phyloP scores from a whole-genome alignment of 37 sponge, comb jelly and placozoan species.

The Mnemiopsis leidyi region DNA sequence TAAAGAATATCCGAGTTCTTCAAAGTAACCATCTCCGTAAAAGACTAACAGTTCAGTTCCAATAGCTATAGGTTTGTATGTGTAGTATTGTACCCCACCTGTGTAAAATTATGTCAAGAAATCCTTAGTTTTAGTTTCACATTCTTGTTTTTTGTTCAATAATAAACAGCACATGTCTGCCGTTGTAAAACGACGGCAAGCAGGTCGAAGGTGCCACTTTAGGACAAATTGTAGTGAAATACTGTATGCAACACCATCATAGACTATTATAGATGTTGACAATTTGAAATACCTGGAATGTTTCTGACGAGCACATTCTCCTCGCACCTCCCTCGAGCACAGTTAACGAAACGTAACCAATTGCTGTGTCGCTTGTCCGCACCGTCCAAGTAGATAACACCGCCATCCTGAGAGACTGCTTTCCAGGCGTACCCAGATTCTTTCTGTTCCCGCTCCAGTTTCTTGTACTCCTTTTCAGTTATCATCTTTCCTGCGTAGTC shows the following conservation, averaged over 20 bases:
- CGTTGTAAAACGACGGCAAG: no score
- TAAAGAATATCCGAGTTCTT: neutral
- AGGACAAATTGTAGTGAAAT: no score
- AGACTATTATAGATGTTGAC: neutral
- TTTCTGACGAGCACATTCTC: slow-evolving; percentile 7
- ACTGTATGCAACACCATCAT: no score
- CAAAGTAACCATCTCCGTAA: slow-evolving; percentile 38
- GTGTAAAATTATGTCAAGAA: no score
- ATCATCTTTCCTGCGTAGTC: neutral
- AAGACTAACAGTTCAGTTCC: slow-evolving; percentile 13
- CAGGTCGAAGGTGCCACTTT: no score
- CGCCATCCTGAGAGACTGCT: neutral
- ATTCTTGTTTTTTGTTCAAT: no score
- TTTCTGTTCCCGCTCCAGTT: neutral
- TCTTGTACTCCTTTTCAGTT: slow-evolving; percentile 17
- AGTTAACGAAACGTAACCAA: slow-evolving; percentile 27
- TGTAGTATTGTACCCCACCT: slow-evolving; percentile 31
- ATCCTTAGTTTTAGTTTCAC: no score
- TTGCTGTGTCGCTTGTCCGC: neutral
- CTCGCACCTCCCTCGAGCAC: slow-evolving; percentile 25
- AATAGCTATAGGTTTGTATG: slow-evolving; percentile 34
- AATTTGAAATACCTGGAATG: neutral
- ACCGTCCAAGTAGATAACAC: neutral
- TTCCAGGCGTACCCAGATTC: slow-evolving; percentile 38
- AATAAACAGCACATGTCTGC: no score